phyloP scores from a whole-genome alignment of 2,113 vertebrate genomes.

The Anseranas semipalmata region DNA sequence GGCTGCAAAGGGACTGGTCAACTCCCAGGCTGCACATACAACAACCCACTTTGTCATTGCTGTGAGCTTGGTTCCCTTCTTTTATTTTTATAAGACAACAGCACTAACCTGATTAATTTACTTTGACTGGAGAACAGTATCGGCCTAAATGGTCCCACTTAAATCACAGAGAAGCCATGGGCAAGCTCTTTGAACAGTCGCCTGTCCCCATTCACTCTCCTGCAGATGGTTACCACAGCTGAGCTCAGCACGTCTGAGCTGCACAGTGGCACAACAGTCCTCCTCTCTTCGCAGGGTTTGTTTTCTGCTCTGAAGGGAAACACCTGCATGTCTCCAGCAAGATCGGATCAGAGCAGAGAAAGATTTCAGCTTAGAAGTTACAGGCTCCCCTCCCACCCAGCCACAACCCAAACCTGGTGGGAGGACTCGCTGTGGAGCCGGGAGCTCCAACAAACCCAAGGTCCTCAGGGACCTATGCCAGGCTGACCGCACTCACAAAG shows the following conservation, averaged over 20 bases:
- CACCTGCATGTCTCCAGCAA: neutral
- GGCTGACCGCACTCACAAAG: neutral
- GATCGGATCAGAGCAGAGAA: neutral
- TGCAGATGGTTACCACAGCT: neutral
- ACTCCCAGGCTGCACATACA: neutral
- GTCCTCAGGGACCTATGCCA: fast-evolving
- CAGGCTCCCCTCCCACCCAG: neutral
- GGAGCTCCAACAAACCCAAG: neutral
- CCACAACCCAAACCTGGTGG: neutral
- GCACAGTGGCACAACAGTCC: neutral
- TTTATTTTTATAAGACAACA: neutral
- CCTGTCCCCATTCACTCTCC: neutral
- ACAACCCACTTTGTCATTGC: neutral
- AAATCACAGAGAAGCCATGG: neutral
- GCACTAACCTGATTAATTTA: slow-evolving; percentile 36
- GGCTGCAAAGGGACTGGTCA: neutral
- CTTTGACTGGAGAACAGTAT: neutral
- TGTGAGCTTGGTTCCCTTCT: neutral
- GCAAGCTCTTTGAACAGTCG: neutral
- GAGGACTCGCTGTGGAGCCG: neutral
- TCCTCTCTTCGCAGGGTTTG: neutral
- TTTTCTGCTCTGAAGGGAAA: slow-evolving; percentile 54
- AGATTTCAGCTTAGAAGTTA: neutral
- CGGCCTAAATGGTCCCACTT: neutral
- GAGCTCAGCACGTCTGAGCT: neutral